Evolutionary conservation across 2,888 invertebrate species (phyloP), one percentile per base, ranked within the genome.

Genomic region (Rhagonycha fulva): DNA sequence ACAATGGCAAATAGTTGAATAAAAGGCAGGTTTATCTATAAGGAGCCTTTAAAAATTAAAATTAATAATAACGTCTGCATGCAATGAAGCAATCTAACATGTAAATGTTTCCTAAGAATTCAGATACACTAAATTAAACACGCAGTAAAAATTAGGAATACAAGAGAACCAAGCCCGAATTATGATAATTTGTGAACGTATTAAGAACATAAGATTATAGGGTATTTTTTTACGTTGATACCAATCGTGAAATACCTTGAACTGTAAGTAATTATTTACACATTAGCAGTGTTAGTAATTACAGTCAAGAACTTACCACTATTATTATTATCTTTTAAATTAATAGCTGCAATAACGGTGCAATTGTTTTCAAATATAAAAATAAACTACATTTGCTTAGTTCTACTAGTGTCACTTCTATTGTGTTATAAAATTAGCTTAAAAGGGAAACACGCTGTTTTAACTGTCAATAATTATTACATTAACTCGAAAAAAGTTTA

Each of bases 201-300:
- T 83, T 84, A 84, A 83, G 83, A 83, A 79, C 79, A 75, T 75
- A 81, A 83, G 83, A 84, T 84, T 84, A 84, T 79, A 81, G 82
- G 82, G 80, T 82, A 80, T 81, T 82, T 83, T 81, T 82, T 81
- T 78, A 66, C 63, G 74, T 80, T 85, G 86, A 86, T 86, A 85
- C 84, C 79, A 83, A 86, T 86, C 86, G 84, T 84, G 84, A 82
- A 84, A 84, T 85, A 84, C 85, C 85, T 85, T 85, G 86, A 84
- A 85, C 84, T 82, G 73, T 66, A 78, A 82, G 86, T 87, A 87
- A 88, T 88, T 88, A 88, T 88, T 87, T 88, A 87, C 87, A 87
- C 88, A 88, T 88, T 88, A 88, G 87, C 87, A 84, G 83, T 82
- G 83, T 83, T 77, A 82, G 84, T 87, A 87, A 88, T 88, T 87